Conservation (phyloP, 2,888 invertebrate species). For the Zygogramma bicolorata region DNA sequence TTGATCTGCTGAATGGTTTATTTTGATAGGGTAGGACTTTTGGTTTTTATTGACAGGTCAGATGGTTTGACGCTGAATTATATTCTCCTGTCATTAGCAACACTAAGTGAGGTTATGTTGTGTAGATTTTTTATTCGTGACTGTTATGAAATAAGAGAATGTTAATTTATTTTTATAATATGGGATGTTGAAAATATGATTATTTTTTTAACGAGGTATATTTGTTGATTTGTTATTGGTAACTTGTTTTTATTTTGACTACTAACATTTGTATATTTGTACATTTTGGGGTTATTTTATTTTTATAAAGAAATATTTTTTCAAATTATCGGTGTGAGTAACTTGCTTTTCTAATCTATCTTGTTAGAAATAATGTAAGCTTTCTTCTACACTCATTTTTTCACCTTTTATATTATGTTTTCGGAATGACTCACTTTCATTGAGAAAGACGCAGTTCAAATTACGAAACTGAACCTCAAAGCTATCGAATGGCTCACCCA, state of each 20-base stretch:
- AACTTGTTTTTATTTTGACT: slow-evolving; percentile 23
- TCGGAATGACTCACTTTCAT: background rate
- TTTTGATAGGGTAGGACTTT: background rate
- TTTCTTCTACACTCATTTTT: background rate
- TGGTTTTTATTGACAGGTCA: background rate
- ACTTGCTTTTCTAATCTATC: slow-evolving; percentile 36
- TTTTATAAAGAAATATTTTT: slow-evolving; percentile 22
- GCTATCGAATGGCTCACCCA: too few species aligned
- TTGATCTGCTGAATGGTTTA: background rate
- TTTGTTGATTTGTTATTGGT: slow-evolving; percentile 36
- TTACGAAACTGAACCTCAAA: background rate
- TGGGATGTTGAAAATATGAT: slow-evolving; percentile 40
- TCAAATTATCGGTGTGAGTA: slow-evolving; percentile 1
- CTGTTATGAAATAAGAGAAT: slow-evolving; percentile 29
- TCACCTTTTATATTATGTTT: background rate
- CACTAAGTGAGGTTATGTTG: slow-evolving; percentile 1
- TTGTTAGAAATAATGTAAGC: slow-evolving; percentile 14
- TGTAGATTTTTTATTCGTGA: slow-evolving; percentile 18
- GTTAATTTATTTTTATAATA: slow-evolving; percentile 45
- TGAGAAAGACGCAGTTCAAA: background rate
- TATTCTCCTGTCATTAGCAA: background rate
- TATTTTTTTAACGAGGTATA: slow-evolving; percentile 26
- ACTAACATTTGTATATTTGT: slow-evolving; percentile 37
- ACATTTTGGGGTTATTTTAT: slow-evolving; percentile 33
- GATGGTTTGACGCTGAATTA: background rate